Percentiles rank a stretch among this genome's conserved stretches.
Conservation (phyloP, 2,888 invertebrate species). For the Leuctra nigra region DNA sequence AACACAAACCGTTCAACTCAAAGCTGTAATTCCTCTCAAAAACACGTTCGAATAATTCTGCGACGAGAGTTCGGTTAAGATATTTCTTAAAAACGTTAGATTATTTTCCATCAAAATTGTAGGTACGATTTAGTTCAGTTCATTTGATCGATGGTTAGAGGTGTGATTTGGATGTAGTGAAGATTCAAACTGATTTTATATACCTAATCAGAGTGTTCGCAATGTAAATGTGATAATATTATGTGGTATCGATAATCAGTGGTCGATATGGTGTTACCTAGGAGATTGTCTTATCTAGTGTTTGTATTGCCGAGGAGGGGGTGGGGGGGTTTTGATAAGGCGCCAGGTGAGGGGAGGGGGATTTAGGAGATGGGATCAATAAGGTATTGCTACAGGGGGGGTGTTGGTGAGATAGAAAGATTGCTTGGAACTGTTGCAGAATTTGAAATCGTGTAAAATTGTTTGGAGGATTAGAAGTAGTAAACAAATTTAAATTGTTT, state of each 20-base stretch:
- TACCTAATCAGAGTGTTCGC: neutral
- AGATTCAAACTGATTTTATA: conserved; percentile 10
- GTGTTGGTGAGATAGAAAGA: neutral
- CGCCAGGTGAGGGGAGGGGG: neutral
- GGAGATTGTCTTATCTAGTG: conserved; percentile 9
- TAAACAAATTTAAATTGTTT: too few relatives aligned
- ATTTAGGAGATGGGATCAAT: neutral
- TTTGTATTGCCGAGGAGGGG: neutral
- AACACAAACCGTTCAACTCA: neutral
- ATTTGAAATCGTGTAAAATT: too few relatives aligned
- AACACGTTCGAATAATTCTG: neutral
- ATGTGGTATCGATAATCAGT: neutral
- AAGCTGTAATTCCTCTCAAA: conserved; percentile 8
- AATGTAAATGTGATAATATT: neutral
- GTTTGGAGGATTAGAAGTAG: too few relatives aligned
- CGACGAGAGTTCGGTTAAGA: neutral
- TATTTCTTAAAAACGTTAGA: neutral
- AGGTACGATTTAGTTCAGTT: neutral
- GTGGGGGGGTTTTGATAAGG: neutral
- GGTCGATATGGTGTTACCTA: neutral
- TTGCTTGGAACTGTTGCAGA: neutral
- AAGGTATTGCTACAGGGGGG: neutral
- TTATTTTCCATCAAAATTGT: conserved; percentile 3
- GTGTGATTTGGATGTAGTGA: neutral
- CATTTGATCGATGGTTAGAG: neutral